Conservation (phyloP, 2,797 vertebrate genomes). For the Vespertilio murinus region DNA sequence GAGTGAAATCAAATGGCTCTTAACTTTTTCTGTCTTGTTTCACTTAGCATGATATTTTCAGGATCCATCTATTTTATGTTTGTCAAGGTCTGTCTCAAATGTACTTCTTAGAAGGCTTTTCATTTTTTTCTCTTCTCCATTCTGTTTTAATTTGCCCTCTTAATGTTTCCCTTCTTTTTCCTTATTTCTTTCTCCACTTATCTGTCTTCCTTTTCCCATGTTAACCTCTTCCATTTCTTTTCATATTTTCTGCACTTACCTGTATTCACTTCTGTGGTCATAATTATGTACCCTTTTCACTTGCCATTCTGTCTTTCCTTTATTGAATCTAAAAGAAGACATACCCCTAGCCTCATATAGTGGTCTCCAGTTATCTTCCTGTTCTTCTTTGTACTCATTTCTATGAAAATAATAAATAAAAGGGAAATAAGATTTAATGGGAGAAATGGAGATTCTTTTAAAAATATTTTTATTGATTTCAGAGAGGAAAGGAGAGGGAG, state of each 20-base stretch:
- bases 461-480: background rate
- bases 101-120: background rate
- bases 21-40: background rate
- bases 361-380: background rate
- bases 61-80: background rate
- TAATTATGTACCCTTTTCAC: background rate
- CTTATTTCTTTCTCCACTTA: background rate
- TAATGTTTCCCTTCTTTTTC: background rate
- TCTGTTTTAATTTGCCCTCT: background rate
- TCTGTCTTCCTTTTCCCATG: background rate
- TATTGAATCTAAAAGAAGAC: background rate
- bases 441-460: background rate
- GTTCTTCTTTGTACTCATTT: background rate
- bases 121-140: background rate
- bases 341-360: background rate
- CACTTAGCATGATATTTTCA: background rate
- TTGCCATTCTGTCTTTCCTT: background rate
- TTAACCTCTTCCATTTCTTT: background rate
- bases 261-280: background rate
- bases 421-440: slow-evolving; percentile 31
- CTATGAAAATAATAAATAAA: slow-evolving; percentile 1
- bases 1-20: background rate
- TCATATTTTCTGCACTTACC: background rate
- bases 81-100: background rate
- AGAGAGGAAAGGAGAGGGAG: no score